Conservation (phyloP, 2,113 vertebrate genomes). For the Notarius quadriscutis region DNA sequence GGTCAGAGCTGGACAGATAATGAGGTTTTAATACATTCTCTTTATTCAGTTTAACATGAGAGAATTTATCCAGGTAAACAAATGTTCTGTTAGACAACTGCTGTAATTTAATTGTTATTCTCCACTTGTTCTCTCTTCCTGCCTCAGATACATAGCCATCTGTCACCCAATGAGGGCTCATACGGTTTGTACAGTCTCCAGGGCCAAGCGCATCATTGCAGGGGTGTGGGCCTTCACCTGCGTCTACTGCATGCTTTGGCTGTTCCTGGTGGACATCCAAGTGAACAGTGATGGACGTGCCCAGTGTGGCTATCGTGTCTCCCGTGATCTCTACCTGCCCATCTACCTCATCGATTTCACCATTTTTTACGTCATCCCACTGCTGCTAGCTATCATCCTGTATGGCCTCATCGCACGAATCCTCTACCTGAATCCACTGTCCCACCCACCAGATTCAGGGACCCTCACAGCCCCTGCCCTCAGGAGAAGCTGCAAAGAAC, state of each 20-base stretch:
- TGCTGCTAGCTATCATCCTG: conserved; percentile 75
- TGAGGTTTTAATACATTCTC: background rate
- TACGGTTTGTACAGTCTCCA: conserved; percentile 74
- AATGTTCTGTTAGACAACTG: background rate
- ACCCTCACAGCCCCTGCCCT: conserved; percentile 53
- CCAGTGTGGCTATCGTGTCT: conserved; percentile 79
- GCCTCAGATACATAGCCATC: conserved; percentile 76
- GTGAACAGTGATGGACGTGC: conserved; percentile 63
- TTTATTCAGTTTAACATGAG: background rate
- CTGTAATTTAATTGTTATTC: background rate
- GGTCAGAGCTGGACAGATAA: background rate
- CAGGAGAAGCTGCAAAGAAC: conserved; percentile 62
- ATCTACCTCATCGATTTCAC: conserved; percentile 83
- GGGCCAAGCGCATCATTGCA: conserved; percentile 75
- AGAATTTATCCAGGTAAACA: background rate
- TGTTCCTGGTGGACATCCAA: conserved; percentile 81
- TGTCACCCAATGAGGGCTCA: conserved; percentile 79
- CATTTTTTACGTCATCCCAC: conserved; percentile 76
- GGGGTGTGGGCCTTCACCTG: conserved; percentile 76
- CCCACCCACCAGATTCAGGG: conserved; percentile 59
- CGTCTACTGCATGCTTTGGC: conserved; percentile 80
- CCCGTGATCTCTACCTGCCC: conserved; percentile 79
- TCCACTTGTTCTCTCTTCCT: background rate
- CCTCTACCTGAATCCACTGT: conserved; percentile 72
- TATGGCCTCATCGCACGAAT: conserved; percentile 76